Percentiles rank a stretch among this genome's conserved stretches.
Conservation (phyloP, 2,888 invertebrate species). For the Phania funesta region DNA sequence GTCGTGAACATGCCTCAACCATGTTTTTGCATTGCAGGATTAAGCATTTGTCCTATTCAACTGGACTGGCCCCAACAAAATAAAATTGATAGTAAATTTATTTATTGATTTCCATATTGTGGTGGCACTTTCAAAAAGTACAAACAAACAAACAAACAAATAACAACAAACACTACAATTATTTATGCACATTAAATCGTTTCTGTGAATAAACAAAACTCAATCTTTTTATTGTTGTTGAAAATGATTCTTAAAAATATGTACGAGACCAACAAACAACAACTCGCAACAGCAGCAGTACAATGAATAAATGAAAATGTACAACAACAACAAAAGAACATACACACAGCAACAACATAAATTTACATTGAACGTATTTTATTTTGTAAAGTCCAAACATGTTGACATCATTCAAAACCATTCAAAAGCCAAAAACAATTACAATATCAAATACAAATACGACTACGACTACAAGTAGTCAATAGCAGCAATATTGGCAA, state of each 20-base stretch:
- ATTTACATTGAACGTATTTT: slow-evolving; percentile 65
- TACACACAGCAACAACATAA: slow-evolving; percentile 57
- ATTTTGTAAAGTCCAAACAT: slow-evolving; percentile 66
- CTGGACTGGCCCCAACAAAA: background rate
- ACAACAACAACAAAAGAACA: no score
- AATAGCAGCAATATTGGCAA: slow-evolving; percentile 18
- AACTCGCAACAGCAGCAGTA: slow-evolving; percentile 14
- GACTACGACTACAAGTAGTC: slow-evolving; percentile 30
- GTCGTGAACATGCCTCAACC: no score
- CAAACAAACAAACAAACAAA: background rate
- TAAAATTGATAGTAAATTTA: background rate
- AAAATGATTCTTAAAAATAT: slow-evolving; percentile 39
- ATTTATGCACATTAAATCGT: slow-evolving; percentile 50
- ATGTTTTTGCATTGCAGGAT: no score
- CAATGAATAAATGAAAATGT: slow-evolving; percentile 10
- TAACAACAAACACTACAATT: background rate
- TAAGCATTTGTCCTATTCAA: no score
- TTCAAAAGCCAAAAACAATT: slow-evolving; percentile 71
- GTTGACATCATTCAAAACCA: slow-evolving; percentile 68
- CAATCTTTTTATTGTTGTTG: slow-evolving; percentile 47
- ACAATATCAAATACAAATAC: slow-evolving; percentile 62
- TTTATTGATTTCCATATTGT: slow-evolving; percentile 24
- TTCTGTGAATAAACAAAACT: slow-evolving; percentile 53
- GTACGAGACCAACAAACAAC: background rate
- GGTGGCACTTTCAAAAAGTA: slow-evolving; percentile 6